Conservation (phyloP, 1,140 invertebrate genomes). For the Sycophila sp. region DNA sequence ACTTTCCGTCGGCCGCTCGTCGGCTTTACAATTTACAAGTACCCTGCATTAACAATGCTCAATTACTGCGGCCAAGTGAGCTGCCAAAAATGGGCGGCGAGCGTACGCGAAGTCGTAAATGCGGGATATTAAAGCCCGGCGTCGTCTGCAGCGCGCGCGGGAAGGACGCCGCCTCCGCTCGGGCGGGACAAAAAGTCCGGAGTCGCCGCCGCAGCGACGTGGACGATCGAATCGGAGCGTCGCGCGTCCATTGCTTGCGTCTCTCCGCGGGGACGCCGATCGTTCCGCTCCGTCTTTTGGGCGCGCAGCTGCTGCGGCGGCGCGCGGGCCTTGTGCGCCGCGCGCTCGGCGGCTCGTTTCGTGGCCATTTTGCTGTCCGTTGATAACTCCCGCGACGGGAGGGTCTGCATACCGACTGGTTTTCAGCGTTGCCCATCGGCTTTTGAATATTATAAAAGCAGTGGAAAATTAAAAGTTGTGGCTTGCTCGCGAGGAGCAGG, state of each 20-base stretch:
- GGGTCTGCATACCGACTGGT: slow-evolving; percentile 65
- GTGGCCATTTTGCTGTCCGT: slow-evolving; percentile 68
- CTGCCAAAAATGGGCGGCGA: no score
- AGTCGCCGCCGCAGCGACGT: no score
- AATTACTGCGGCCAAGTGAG: no score
- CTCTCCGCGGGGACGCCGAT: neutral
- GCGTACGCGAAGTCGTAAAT: no score
- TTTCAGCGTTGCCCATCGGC: slow-evolving; percentile 38
- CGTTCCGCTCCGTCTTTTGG: no score
- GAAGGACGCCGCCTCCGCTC: no score
- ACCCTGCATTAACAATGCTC: no score
- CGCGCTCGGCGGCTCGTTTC: slow-evolving; percentile 2
- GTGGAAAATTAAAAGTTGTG: slow-evolving; percentile 5
- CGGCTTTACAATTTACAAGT: no score
- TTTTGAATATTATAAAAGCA: slow-evolving; percentile 46
- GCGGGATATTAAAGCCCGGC: no score
- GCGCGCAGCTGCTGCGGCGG: neutral
- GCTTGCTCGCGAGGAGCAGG: neutral
- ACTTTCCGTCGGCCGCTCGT: neutral
- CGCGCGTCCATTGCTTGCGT: neutral
- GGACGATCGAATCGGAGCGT: neutral
- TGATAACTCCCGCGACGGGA: slow-evolving; percentile 59
- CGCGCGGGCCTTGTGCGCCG: neutral
- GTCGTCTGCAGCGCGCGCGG: no score
- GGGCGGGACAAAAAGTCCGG: no score